Evolutionary conservation across 1,140 invertebrate species (phyloP).

Genomic region (Plodia interpunctella): DNA sequence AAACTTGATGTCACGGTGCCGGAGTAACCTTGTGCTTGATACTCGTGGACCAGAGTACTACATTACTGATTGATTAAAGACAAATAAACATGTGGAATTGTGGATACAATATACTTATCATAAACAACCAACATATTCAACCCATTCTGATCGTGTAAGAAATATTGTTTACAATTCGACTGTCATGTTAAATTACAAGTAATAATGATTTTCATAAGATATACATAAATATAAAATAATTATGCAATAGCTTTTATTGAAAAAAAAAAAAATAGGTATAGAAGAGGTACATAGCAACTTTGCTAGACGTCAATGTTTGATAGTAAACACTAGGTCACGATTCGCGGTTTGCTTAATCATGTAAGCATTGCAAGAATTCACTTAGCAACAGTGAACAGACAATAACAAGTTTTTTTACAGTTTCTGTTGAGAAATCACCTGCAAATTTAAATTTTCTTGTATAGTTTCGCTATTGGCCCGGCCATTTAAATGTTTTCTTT

Average conservation of each 20-base stretch:
- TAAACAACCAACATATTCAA: too few species aligned
- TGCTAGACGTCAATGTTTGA: background rate
- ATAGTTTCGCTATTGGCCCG: too few species aligned
- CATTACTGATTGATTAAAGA: background rate
- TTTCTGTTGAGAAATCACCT: too few species aligned
- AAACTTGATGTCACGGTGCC: slow-evolving; percentile 36
- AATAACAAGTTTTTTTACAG: too few species aligned
- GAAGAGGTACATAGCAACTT: background rate
- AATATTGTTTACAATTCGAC: too few species aligned
- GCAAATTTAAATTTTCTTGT: too few species aligned
- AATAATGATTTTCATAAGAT: too few species aligned
- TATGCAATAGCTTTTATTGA: background rate
- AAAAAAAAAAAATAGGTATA: background rate
- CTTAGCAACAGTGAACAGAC: too few species aligned
- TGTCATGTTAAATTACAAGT: too few species aligned
- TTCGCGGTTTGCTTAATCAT: background rate
- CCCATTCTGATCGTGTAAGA: too few species aligned
- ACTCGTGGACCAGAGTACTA: slow-evolving; percentile 23
- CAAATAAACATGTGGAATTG: background rate
- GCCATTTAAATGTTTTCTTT: too few species aligned
- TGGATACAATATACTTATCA: background rate
- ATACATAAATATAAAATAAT: too few species aligned
- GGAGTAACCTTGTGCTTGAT: slow-evolving; percentile 37
- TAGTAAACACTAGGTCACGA: background rate
- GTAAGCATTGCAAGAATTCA: background rate